Percentiles rank a stretch among this genome's conserved stretches.
phyloP scores from a whole-genome alignment of 2,888 invertebrate species.

The Pteria penguin region DNA sequence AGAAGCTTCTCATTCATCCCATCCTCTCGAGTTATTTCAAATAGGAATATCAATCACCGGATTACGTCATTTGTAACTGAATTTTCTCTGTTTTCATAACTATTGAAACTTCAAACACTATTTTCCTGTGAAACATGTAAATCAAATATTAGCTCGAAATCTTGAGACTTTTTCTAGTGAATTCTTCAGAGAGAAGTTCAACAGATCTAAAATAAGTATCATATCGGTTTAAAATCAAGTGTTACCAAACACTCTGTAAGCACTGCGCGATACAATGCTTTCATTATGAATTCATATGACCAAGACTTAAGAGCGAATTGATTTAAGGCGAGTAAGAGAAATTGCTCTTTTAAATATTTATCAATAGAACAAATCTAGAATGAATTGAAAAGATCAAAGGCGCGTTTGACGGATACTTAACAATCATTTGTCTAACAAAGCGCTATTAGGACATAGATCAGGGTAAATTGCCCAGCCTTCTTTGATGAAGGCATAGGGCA shows the following conservation, averaged over 20 bases:
- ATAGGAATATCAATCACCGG: no score
- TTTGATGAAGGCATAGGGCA: background rate
- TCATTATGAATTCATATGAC: background rate
- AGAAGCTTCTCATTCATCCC: no score
- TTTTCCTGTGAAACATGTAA: background rate
- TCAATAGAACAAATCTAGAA: conserved; percentile 21
- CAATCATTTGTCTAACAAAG: conserved; percentile 27
- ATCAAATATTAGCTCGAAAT: background rate
- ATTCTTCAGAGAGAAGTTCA: background rate
- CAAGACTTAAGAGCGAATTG: background rate
- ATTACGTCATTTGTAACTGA: no score
- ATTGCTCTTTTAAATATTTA: conserved; percentile 22
- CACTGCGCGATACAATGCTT: background rate
- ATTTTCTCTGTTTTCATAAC: no score
- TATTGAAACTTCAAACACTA: no score
- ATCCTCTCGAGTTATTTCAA: no score
- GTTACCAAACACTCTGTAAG: no score
- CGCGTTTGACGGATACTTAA: conserved; percentile 28
- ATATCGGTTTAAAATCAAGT: no score
- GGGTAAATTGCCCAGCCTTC: conserved; percentile 18
- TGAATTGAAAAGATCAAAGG: conserved; percentile 28
- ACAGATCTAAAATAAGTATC: no score
- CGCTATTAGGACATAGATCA: conserved; percentile 29
- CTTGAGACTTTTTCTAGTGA: background rate
- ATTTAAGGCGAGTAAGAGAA: conserved; percentile 14